Evolutionary conservation across 37 sponge, comb jelly and placozoan species (phyloP).

Genomic region (Bolinopsis microptera): DNA sequence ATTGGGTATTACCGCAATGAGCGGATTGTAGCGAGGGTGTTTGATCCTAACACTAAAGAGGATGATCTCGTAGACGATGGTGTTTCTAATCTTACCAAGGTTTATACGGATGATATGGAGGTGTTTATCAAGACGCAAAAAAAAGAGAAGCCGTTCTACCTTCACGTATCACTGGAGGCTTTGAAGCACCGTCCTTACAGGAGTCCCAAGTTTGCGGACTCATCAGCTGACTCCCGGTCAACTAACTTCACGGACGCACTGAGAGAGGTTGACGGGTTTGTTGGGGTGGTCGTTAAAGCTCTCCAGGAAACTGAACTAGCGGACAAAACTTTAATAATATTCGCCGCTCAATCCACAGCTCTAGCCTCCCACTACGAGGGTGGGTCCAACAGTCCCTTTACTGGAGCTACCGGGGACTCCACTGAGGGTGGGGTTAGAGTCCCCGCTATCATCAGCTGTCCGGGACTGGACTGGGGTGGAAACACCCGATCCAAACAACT

Average conservation of each 20-base stretch:
- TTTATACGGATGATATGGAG: conserved; percentile 9
- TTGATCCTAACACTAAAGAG: neutral
- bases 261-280: conserved; percentile 36
- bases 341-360: conserved; percentile 28
- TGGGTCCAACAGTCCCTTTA: conserved; percentile 46
- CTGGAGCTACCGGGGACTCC: neutral
- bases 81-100: neutral
- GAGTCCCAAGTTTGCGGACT: neutral
- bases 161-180: conserved; percentile 40
- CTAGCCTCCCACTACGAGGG: conserved; percentile 30
- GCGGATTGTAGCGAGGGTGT: neutral
- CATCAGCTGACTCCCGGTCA: neutral
- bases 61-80: neutral
- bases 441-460: conserved; percentile 17
- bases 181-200: conserved; percentile 22
- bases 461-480: neutral
- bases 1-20: conserved; percentile 5
- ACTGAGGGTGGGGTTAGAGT: conserved; percentile 53
- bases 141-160: neutral
- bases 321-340: neutral
- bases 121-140: neutral
- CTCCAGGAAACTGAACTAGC: neutral
- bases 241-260: conserved; percentile 27
- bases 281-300: neutral
- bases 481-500: neutral